phyloP scores from a whole-genome alignment of 2,888 invertebrate species.

The Tenthredo mesomela region DNA sequence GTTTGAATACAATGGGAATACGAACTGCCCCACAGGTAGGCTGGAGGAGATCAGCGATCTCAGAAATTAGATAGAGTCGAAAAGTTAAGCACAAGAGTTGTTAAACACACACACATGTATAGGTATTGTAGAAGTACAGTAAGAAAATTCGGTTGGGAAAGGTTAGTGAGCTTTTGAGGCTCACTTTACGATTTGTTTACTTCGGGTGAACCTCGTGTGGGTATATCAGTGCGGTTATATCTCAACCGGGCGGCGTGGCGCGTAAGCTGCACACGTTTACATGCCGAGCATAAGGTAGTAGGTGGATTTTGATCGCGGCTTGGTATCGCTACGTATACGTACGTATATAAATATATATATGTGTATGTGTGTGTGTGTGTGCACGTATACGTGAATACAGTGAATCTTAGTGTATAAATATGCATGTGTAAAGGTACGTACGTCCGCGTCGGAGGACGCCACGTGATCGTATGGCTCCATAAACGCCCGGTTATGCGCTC shows the following conservation, averaged over 20 bases:
- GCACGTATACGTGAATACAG: neutral
- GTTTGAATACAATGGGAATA: conserved; percentile 20
- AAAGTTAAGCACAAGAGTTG: neutral
- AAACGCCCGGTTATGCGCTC: conserved; percentile 78
- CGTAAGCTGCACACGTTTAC: conserved; percentile 27
- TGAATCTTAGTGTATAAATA: neutral
- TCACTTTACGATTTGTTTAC: conserved; percentile 78
- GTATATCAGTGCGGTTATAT: conserved; percentile 21
- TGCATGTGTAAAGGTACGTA: neutral
- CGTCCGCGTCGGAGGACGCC: conserved; percentile 64
- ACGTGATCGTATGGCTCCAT: conserved; percentile 76
- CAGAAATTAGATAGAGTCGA: neutral
- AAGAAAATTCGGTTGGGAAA: conserved; percentile 57
- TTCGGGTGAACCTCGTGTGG: conserved; percentile 61
- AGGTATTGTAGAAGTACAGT: neutral
- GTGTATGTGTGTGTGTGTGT: neutral
- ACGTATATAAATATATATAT: too few species aligned
- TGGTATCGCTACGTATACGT: neutral
- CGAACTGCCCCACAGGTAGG: neutral
- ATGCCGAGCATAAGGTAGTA: neutral
- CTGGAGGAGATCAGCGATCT: neutral
- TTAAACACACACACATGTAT: neutral
- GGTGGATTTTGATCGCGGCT: conserved; percentile 17
- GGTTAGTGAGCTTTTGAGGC: conserved; percentile 69
- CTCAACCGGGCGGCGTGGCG: conserved; percentile 2